Evolutionary conservation across 2,797 vertebrate genomes (phyloP), one percentile per base, ranked within the genome.

Genomic region (Amblyopsis hoosieri): DNA sequence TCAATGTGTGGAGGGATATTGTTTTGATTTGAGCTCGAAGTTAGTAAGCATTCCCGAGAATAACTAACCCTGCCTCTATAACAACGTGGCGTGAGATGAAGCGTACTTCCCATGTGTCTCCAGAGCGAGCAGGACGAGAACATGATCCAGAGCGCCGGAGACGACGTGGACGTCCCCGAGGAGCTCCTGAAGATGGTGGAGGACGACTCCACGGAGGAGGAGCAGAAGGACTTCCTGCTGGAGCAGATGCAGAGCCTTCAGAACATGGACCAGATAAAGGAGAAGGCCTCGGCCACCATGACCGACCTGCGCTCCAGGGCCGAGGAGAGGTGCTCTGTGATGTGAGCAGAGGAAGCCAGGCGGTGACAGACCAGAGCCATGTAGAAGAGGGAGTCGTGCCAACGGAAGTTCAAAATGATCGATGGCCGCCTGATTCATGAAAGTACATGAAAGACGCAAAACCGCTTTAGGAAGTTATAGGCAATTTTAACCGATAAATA

Each of bases 141-240:
- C 60, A 94, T 94, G 70, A 90, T 96, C 63, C 92, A 95, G 76
- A 82, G 94, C 87, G 95, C 91, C 0, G 94, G 94, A 10, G 95
- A 95, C 0, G 94, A 95, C 0, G 92, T 96, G 48, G 94, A 90
- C 0, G 76, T 96, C 60, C 95, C 95, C 0, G 94, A 95, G 70
- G 95, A 96, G 68, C 93, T 96, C 33, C 90, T 89, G 76, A 95
- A 95, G 75, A 96, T 96, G 95, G 94, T 96, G 49, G 91, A 91
- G 1, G 94, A 94, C 61, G 95, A 96, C 13, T 91, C 94, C 58
- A 93, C 90, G 2, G 95, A 95, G 64, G 95, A 96, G 59, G 94
- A 95, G 66, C 94, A 94, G 66, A 96, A 95, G 68, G 92, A 93
- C 76, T 94, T 94, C 31, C 87, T 96, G 76, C 82, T 96, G 11